Evolutionary conservation across 2,113 vertebrate species (phyloP), one percentile per base, ranked within the genome.

Genomic region (Acrocephalus arundinaceus): DNA sequence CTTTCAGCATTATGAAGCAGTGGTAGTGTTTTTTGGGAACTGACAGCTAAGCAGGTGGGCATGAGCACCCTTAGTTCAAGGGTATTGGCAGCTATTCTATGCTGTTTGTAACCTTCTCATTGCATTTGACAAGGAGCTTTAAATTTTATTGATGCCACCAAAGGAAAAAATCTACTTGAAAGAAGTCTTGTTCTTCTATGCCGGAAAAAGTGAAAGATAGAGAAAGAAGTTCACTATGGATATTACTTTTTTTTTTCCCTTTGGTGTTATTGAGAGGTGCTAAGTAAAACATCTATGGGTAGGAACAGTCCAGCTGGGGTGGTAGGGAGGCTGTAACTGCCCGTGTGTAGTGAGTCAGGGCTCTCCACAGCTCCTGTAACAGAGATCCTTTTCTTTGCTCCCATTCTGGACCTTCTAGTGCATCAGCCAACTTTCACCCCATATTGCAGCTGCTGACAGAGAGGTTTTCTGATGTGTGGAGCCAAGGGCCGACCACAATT

Each of bases 381-480:
- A 93, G 92, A 96, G 93, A 83, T 90, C 72, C 72, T 96, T 95
- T 95, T 96, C 92, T 96, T 96, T 92, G 65, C 88, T 96, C 57
- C 83, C 90, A 77, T 95, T 94, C 80, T 93, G 93, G 86, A 90
- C 66, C 57, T 88, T 52, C 79, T 83, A 46, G 68, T 74, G 48
- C 65, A 92, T 75, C 79, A 84, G 93, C 93, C 92, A 95, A 67
- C 90, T 97, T 96, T 96, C 65, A 93, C 92, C 92, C 96, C 18
- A 2, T 86, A 86, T 71, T 93, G 92, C 85, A 95, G 88, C 88
- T 96, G 92, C 90, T 95, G 96, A 95, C 93, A 92, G 94, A 96
- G 77, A 93, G 85, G 92, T 96, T 95, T 96, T 96, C 96, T 96
- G 92, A 93, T 96, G 83, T 89, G 90, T 81, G 54, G 90, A 94